phyloP scores from a whole-genome alignment of 2,888 invertebrate genomes.

The Neoscelio sp. region DNA sequence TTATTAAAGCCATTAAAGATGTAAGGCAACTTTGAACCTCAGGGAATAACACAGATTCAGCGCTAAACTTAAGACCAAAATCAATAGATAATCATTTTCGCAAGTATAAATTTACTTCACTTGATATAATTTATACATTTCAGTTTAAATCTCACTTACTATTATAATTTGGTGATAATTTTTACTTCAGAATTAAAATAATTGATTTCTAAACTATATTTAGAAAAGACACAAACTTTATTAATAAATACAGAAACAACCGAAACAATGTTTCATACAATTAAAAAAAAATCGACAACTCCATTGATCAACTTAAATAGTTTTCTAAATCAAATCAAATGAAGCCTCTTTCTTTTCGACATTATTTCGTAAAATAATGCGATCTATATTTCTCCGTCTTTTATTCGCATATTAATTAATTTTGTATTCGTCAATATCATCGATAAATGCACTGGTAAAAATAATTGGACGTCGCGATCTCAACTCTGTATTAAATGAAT shows the following conservation, averaged over 20 bases:
- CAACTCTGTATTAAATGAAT: slow-evolving; percentile 28
- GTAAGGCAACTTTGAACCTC: slow-evolving; percentile 29
- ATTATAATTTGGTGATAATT: no score
- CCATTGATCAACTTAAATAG: slow-evolving; percentile 36
- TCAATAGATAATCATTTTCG: slow-evolving; percentile 31
- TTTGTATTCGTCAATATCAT: slow-evolving; percentile 21
- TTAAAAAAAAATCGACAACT: no score
- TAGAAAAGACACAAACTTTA: no score
- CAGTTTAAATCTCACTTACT: no score
- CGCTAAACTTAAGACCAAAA: slow-evolving; percentile 35
- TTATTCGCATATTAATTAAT: slow-evolving; percentile 46
- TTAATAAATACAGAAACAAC: no score
- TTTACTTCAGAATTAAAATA: no score
- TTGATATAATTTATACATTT: no score
- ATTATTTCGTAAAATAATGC: slow-evolving; percentile 47
- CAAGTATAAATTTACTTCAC: slow-evolving; percentile 3
- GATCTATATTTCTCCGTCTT: slow-evolving; percentile 19
- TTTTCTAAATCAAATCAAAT: slow-evolving; percentile 44
- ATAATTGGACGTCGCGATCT: slow-evolving; percentile 46
- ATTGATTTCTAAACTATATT: no score
- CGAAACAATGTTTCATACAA: no score
- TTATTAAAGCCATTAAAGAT: slow-evolving; percentile 39
- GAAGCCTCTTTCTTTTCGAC: slow-evolving; percentile 17
- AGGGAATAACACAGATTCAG: slow-evolving; percentile 25
- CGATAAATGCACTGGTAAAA: slow-evolving; percentile 40